Base-by-base conservation (phyloP, 2,888 invertebrate genomes). In the Isoperla grammatica region DNA sequence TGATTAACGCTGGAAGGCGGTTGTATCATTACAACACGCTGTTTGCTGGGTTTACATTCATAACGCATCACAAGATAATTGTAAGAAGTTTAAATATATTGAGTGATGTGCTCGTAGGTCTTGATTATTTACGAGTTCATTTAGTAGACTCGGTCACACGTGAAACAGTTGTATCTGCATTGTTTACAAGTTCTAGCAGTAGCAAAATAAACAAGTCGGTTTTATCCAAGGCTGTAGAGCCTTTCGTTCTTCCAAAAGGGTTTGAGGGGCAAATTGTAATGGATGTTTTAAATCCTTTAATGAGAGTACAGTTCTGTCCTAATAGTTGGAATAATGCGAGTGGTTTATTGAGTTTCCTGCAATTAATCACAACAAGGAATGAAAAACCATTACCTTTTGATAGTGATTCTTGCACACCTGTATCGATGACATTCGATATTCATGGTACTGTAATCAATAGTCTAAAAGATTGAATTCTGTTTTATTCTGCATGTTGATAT, bases 221-320 rank as follows among this genome's bases (percentile, higher is more conserved):
- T n/a, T 37, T 49, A 12, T 54, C 48, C 2, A 59, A 63, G 39
- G 35, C 22, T 23, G 60, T 64, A 13, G 63, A 62, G 11, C 59
- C 60, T 17, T 57, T 60, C 11, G n/a, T 63, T n/a, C 55, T 65
- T 12, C 64, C 63, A 1, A 63, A 63, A 59, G 61, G 60, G 13
- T 65, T 64, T 57, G 64, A 65, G 43, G 64, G 61, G 3, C 56
- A 59, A 50, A 39, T 65, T 43, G 37, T 61, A 13, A 22, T 65
- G 11, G 40, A 56, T 19, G 29, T 29, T 29, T 29, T 8, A 8
- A 8, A 29, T 29, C 29, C 5, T 29, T 29, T 29, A 29, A 29
- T 29, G 29, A 8, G 4, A 8, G 29, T 4, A 29, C 4, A 8
- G 29, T 29, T 20, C 3, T 64, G 63, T 35, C 39, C 43, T 13